Percentiles rank a stretch among this genome's conserved stretches.
These are phyloP conservation scores for Progne subis DNA, from an alignment of 2,113 vertebrate genomes.

Conservation along the genomic window DNA sequence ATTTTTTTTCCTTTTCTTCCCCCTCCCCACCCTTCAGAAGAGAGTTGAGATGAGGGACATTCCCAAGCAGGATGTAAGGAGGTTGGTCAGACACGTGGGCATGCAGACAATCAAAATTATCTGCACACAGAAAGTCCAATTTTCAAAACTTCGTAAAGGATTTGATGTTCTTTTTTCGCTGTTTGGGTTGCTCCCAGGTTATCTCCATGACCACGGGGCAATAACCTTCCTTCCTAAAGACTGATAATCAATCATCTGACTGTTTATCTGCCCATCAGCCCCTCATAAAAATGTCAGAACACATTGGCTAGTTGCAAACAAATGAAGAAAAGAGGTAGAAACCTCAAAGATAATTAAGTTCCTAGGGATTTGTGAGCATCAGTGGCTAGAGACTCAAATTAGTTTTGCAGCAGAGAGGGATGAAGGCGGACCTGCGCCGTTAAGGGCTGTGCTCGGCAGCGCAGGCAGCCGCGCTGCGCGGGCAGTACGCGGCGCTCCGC, in stretches of 20 bases:
- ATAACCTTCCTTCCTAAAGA: neutral
- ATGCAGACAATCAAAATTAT: neutral
- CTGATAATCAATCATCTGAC: neutral
- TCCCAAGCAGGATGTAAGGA: neutral
- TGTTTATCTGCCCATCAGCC: constrained; percentile 8
- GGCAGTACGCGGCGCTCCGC: neutral
- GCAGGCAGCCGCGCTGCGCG: rapidly evolving
- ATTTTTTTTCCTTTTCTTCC: neutral
- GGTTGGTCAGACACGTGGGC: neutral
- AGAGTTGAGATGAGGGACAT: neutral
- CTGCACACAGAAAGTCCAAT: neutral
- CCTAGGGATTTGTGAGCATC: neutral
- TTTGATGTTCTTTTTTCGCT: neutral
- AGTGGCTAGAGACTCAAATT: neutral
- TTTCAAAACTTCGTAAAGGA: neutral
- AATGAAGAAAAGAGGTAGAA: constrained; percentile 25
- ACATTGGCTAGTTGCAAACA: neutral
- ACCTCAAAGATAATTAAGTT: constrained; percentile 43
- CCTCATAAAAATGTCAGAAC: constrained; percentile 30
- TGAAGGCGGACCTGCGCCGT: neutral
- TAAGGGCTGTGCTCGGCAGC: neutral
- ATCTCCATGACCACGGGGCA: neutral
- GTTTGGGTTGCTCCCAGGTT: neutral
- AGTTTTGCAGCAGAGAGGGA: neutral
- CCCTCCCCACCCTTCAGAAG: neutral